Conservation (phyloP, 2,888 invertebrate genomes). For the Acanthosepion esculentum region DNA sequence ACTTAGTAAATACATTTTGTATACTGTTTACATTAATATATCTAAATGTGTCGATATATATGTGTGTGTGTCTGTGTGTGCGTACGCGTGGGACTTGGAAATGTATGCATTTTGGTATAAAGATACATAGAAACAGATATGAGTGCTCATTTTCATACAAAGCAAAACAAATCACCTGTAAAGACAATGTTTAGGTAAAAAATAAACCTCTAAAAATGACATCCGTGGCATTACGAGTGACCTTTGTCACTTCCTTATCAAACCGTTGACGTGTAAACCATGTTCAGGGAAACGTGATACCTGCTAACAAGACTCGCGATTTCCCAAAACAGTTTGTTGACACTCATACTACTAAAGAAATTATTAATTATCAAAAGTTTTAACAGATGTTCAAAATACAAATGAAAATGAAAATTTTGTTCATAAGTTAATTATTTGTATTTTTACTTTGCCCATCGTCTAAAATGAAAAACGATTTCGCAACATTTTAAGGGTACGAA, state of each 20-base stretch:
- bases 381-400: not conserved
- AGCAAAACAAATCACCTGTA: not conserved
- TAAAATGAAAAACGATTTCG: not conserved
- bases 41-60: too few relatives aligned
- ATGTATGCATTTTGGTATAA: not conserved
- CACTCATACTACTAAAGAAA: not conserved
- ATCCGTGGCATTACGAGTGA: not conserved
- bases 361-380: not conserved
- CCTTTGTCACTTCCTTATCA: not conserved
- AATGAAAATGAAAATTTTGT: not conserved
- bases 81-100: not conserved
- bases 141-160: not conserved
- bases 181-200: not conserved
- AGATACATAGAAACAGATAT: not conserved
- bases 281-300: not conserved
- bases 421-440: too few relatives aligned
- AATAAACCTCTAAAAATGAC: not conserved
- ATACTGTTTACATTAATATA: too few relatives aligned
- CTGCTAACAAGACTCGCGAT: not conserved
- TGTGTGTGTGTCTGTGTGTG: not conserved
- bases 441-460: not conserved
- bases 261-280: not conserved
- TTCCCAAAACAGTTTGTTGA: not conserved
- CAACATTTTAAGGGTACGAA: not conserved
- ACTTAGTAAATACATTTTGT: too few relatives aligned